phyloP scores from a whole-genome alignment of 2,113 vertebrate species.

The Tupaia tana region DNA sequence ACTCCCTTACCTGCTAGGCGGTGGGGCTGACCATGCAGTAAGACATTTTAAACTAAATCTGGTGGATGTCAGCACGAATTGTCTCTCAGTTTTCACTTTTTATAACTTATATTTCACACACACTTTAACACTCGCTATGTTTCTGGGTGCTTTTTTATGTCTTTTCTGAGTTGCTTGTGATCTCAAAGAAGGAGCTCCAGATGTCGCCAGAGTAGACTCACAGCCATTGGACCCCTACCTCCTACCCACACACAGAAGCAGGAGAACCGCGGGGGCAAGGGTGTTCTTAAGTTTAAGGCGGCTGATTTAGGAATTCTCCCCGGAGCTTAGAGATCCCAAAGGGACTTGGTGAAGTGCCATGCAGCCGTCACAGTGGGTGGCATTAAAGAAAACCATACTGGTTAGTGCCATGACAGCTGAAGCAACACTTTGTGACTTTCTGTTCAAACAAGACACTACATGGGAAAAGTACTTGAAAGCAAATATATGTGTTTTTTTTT shows the following conservation, averaged over 20 bases:
- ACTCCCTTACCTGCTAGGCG: too few species aligned
- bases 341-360: background rate
- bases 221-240: background rate
- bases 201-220: background rate
- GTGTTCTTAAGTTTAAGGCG: background rate
- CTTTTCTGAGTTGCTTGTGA: background rate
- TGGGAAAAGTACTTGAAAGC: background rate
- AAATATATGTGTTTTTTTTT: background rate
- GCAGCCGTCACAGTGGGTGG: background rate
- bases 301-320: background rate
- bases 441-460: background rate
- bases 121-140: background rate
- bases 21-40: background rate
- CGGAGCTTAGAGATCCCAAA: background rate
- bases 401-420: rapidly evolving
- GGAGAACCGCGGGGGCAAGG: background rate
- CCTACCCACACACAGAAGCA: background rate
- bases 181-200: background rate
- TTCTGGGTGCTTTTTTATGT: background rate
- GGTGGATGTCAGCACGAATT: background rate
- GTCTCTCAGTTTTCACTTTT: background rate
- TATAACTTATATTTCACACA: background rate
- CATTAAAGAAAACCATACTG: background rate
- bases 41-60: background rate
- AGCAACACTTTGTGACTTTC: background rate